phyloP scores from a whole-genome alignment of 1,140 invertebrate genomes.

The Planococcus citri region DNA sequence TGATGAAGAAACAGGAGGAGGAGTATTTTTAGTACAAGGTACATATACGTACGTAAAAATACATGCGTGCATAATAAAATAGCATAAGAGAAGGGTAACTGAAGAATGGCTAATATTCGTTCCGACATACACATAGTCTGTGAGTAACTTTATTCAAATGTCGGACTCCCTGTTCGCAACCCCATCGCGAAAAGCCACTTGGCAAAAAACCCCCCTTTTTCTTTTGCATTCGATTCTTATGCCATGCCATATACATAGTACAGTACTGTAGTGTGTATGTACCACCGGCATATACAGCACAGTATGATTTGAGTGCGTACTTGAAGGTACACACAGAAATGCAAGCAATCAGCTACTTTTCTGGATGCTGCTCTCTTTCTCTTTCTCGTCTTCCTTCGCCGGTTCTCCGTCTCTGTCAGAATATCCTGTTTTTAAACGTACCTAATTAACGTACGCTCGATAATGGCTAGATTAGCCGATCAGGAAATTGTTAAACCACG shows the following conservation, averaged over 20 bases:
- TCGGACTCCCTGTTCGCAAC: not conserved
- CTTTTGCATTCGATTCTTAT: not conserved
- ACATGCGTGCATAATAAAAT: slow-evolving; percentile 19
- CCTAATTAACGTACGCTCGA: slow-evolving; percentile 11
- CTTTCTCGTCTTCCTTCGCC: not conserved
- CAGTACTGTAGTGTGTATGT: too few species aligned
- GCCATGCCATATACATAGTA: too few species aligned
- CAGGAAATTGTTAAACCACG: slow-evolving; percentile 10
- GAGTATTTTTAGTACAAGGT: too few species aligned
- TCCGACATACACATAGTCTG: not conserved
- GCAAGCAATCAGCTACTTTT: slow-evolving; percentile 11
- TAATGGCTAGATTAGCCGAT: slow-evolving; percentile 15
- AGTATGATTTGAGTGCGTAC: not conserved
- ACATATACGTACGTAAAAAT: not conserved
- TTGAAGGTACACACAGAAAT: not conserved
- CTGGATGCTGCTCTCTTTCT: too few species aligned
- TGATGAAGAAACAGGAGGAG: too few species aligned
- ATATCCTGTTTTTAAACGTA: not conserved
- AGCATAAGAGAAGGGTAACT: slow-evolving; percentile 7
- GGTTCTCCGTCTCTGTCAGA: not conserved
- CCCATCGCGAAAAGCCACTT: slow-evolving; percentile 10
- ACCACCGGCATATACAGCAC: not conserved
- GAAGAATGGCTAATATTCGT: slow-evolving; percentile 19
- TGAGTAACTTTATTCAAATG: slow-evolving; percentile 10
- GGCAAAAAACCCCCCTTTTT: not conserved